Conservation (phyloP, 30 jellyfish, hydroid and myxozoan species). For the Aurelia sp. region DNA sequence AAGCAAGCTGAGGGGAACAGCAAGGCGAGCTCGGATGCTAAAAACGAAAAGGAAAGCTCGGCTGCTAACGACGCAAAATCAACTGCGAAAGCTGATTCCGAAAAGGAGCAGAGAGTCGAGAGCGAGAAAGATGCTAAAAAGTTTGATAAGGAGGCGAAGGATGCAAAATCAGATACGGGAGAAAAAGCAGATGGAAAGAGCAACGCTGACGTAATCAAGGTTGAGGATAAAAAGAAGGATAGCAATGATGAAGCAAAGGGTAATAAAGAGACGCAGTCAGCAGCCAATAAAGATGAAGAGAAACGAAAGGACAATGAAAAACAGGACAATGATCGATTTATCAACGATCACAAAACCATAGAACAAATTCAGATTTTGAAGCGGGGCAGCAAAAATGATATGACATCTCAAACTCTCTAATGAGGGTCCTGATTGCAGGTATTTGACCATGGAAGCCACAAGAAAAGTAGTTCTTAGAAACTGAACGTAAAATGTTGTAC, state of each 20-base stretch:
- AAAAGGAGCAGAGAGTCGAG: too few species aligned
- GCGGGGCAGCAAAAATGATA: too few species aligned
- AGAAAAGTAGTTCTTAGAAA: too few species aligned
- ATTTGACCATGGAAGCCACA: too few species aligned
- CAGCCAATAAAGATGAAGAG: not conserved
- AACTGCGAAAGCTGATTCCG: too few species aligned
- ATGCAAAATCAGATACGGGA: not conserved
- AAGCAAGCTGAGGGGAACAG: too few species aligned
- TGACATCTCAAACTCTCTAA: too few species aligned
- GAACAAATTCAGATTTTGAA: not conserved
- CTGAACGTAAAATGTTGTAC: too few species aligned
- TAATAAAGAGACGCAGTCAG: not conserved
- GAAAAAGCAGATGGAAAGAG: not conserved
- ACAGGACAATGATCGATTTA: not conserved
- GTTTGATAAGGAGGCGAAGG: not conserved
- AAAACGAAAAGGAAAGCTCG: too few species aligned
- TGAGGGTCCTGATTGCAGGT: too few species aligned
- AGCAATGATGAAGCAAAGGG: slow-evolving; percentile 5
- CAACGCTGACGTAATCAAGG: not conserved
- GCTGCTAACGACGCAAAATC: too few species aligned
- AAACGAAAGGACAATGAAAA: slow-evolving; percentile 1
- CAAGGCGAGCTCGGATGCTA: too few species aligned
- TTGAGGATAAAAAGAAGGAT: not conserved
- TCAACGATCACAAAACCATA: not conserved
- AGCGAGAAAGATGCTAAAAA: not conserved